Conservation (phyloP, 2,113 vertebrate genomes). For the Scartelaos histophorus region DNA sequence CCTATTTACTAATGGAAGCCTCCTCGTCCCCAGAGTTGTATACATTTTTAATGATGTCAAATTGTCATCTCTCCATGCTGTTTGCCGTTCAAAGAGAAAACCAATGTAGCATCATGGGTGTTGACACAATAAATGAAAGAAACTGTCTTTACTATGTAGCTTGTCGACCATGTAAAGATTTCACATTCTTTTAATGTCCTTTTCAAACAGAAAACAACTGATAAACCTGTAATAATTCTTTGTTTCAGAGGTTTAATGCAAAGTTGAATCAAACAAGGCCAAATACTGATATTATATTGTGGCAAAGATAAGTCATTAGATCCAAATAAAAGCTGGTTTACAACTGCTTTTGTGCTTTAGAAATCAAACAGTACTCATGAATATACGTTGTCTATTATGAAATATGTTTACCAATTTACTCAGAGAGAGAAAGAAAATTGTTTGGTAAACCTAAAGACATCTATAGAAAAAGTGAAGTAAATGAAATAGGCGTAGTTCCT, state of each 20-base stretch:
- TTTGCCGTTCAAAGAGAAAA: slow-evolving; percentile 61
- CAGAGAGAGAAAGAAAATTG: neutral
- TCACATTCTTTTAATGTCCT: neutral
- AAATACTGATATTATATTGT: neutral
- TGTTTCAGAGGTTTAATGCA: neutral
- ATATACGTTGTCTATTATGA: neutral
- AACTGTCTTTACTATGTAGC: neutral
- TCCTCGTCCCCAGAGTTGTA: slow-evolving; percentile 62
- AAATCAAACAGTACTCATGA: neutral
- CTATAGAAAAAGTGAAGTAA: slow-evolving; percentile 8
- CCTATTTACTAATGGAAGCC: slow-evolving; percentile 78
- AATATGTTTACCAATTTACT: neutral
- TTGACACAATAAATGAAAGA: slow-evolving; percentile 38
- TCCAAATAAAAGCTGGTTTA: neutral
- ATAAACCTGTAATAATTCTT: neutral
- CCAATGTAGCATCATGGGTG: slow-evolving; percentile 28
- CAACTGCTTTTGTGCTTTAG: neutral
- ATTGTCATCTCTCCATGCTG: slow-evolving; percentile 69
- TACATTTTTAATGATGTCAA: slow-evolving; percentile 78
- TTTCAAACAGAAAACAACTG: neutral
- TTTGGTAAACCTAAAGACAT: neutral
- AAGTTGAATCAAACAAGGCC: neutral
- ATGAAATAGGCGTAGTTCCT: neutral
- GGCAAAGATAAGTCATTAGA: neutral
- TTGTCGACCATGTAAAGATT: neutral